Base-by-base conservation (phyloP, 2,888 invertebrate genomes). In the Nomada ferruginata region DNA sequence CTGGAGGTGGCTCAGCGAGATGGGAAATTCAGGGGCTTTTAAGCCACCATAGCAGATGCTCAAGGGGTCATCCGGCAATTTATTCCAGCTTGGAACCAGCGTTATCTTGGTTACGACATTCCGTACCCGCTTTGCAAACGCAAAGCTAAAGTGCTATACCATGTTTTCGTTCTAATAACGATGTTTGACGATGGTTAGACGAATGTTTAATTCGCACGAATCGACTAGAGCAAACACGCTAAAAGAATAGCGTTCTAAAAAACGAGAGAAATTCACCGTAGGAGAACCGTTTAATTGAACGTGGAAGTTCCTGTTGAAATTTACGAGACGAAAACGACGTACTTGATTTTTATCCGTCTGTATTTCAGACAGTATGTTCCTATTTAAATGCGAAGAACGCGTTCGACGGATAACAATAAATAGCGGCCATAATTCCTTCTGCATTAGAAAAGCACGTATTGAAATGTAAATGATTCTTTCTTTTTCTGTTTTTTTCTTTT, bases 21-120 rank as follows among this genome's bases (percentile, higher is more conserved):
- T 96, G 96, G 96, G 95, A 95, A 89, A 93, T 96, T 64, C 95
- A 95, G 84, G 96, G 96, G 20, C 92, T 96, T 65, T 94, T 96
- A 60, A 95, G 95, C 87, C 94, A 95, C 88, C 95, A 95, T 85
- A 95, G 95, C 82, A 95, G 95, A 90, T 96, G 96, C 87, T 95
- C 95, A n/a, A 94, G 94, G 85, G 94, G 94, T 75, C 95, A 95
- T 92, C 95, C 96, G 42, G 94, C 95, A 47, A 94, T 96, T 79
- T 96, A 95, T 79, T 93, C 93, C 7, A 93, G 92, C 85, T 85
- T 93, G 66, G 90, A 89, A 76, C 93, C 93, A 71, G 91, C 91
- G 26, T 87, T 93, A 61, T 90, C 92, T 71, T 93, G 93, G 93
- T 82, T 93, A 18, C 90, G 92, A 85, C 90, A 92, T 80, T 91